Conservation (phyloP, 2,888 invertebrate species). For the Sclerodermus sp. region DNA sequence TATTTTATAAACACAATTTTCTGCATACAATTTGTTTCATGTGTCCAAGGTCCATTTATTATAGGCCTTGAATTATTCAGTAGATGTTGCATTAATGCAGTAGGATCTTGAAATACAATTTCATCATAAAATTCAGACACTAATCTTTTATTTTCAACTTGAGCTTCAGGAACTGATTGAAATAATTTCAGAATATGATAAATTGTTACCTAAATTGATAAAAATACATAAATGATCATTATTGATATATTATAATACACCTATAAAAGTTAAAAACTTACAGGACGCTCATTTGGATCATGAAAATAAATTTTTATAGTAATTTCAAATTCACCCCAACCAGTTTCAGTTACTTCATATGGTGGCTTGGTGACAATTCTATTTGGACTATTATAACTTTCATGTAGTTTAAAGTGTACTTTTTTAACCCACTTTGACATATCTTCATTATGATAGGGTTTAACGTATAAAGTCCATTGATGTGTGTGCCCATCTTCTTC, state of each 20-base stretch:
- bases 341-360: conserved; percentile 96
- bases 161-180: conserved; percentile 67
- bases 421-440: conserved; percentile 94
- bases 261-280: conserved; percentile 58
- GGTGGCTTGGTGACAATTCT: conserved; percentile 93
- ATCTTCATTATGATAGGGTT: conserved; percentile 90
- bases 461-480: conserved; percentile 97
- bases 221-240: background rate
- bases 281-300: conserved; percentile 93
- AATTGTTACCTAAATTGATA: conserved; percentile 82
- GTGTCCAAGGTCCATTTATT: conserved; percentile 73
- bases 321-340: conserved; percentile 99
- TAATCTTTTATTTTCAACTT: conserved; percentile 68
- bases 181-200: conserved; percentile 95
- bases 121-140: conserved; percentile 96
- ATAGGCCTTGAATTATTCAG: conserved; percentile 76
- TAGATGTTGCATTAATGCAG: conserved; percentile 86
- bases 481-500: conserved; percentile 99
- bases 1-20: too few relatives aligned
- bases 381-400: conserved; percentile 94
- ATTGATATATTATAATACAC: background rate
- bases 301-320: conserved; percentile 96
- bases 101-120: conserved; percentile 90
- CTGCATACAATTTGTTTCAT: conserved; percentile 85
- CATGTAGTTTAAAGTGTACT: conserved; percentile 95